Percentiles rank a stretch among this genome's conserved stretches.
Conservation (phyloP, 2,113 vertebrate genomes). For the Fulica atra region DNA sequence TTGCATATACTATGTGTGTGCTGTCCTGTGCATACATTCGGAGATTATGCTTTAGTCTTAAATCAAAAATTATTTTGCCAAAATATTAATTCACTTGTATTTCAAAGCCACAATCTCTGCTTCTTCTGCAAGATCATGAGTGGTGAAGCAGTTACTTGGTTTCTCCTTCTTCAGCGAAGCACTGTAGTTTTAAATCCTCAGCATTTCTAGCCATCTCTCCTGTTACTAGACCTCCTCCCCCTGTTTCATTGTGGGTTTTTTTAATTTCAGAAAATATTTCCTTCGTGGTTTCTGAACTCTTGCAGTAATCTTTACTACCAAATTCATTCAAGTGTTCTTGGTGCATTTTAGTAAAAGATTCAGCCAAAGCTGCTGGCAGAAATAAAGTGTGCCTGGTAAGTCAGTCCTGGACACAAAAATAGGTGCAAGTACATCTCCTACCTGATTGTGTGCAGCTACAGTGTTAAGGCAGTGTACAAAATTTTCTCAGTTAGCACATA, state of each 20-base stretch:
- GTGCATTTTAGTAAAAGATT: neutral
- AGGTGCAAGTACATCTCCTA: neutral
- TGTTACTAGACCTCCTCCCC: neutral
- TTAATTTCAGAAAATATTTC: neutral
- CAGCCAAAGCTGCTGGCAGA: neutral
- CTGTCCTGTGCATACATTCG: neutral
- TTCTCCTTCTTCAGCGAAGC: neutral
- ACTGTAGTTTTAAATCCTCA: neutral
- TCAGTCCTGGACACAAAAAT: neutral
- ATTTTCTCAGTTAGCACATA: neutral
- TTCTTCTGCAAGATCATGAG: neutral
- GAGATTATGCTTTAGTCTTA: neutral
- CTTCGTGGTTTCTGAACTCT: neutral
- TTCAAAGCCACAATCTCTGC: neutral
- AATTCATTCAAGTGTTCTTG: neutral
- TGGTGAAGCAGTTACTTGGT: neutral
- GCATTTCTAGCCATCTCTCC: neutral
- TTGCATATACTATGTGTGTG: neutral
- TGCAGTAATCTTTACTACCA: neutral
- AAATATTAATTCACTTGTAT: neutral
- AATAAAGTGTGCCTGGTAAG: rapidly evolving
- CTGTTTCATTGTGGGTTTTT: neutral
- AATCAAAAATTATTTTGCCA: neutral
- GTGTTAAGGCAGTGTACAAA: neutral
- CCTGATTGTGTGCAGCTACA: neutral